Percentiles rank a stretch among this genome's conserved stretches.
Conservation (phyloP, 2,113 vertebrate genomes). For the Ageneiosus marmoratus region DNA sequence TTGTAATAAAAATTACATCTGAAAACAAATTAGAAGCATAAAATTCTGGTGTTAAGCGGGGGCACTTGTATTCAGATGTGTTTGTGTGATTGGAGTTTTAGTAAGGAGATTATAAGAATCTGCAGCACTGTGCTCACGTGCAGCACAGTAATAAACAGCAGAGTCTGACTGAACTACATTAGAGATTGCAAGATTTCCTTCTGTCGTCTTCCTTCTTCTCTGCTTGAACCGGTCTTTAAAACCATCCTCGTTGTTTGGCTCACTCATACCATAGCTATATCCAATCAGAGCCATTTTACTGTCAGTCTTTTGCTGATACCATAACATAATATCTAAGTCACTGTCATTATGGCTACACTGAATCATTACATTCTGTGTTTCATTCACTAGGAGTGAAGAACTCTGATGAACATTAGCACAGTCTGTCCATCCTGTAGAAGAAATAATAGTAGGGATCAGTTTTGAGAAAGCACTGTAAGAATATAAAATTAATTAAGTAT, state of each 20-base stretch:
- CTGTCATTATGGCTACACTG: constrained; percentile 60
- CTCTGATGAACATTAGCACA: too few relatives aligned
- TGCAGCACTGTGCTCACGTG: constrained; percentile 65
- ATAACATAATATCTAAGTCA: constrained; percentile 16
- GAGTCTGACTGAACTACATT: constrained; percentile 47
- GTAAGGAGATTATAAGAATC: constrained; percentile 33
- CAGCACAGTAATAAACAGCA: constrained; percentile 69
- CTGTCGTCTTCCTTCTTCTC: background rate
- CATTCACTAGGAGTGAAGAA: too few relatives aligned
- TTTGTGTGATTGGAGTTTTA: constrained; percentile 48
- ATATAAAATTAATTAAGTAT: too few relatives aligned
- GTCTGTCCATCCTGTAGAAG: too few relatives aligned
- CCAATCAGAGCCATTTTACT: constrained; percentile 62
- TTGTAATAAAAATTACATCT: background rate
- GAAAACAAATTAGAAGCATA: background rate
- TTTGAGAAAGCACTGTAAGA: too few relatives aligned
- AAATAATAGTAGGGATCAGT: too few relatives aligned
- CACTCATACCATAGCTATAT: constrained; percentile 17
- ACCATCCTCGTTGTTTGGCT: constrained; percentile 32
- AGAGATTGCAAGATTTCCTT: constrained; percentile 54
- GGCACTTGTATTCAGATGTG: background rate
- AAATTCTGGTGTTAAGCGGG: background rate
- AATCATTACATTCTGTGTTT: too few relatives aligned
- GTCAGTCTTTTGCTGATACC: constrained; percentile 62
- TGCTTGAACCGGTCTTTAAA: constrained; percentile 52